Base-by-base conservation (phyloP, 2,113 vertebrate species). In the Mandrillus leucophaeus region DNA sequence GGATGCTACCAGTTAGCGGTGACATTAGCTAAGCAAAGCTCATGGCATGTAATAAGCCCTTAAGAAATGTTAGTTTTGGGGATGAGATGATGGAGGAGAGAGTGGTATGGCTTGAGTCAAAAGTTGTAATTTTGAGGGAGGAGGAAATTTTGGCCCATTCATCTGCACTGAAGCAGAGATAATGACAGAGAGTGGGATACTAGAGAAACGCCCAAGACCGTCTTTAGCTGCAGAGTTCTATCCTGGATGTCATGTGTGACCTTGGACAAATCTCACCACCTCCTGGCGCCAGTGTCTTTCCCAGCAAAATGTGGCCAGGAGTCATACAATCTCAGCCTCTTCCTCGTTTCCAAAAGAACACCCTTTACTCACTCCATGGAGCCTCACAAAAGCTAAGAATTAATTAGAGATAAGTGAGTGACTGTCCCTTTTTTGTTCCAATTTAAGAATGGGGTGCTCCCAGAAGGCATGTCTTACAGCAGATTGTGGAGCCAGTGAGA, bases 131-230 rank as follows among this genome's bases (percentile, higher is more conserved):
- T 97, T 95, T 43, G 61, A 75, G 64, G 79, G 40, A 88, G 88
- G 55, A 96, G 48, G 48, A 66, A 40, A 61, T 45, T 45, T 90
- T 79, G 82, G 90, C 50, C 61, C 0, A 0, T 12, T 66, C 43
- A 0, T 81, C 72, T 59, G 72, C 43, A 18, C n/a, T 9, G 38
- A 57, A 93, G 66, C 86, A 90, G 79, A 78, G 79, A 92, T 92
- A 92, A 96, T 90, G 92, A 97, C 96, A 98, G 90, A 85, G 83
- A 76, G 30, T 8, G 2, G 59, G 23, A 52, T 57, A 68, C 78
- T 40, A 50, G 80, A 93, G 86, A 86, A 82, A 35, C 45, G 45
- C 76, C 82, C 18, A 32, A 66, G 50, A 8, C 35, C 57, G 2
- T 79, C 80, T 75, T 84, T 16, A 57, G 55, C 40, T 4, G 3